Evolutionary conservation across 2,113 vertebrate species (phyloP).

Genomic region (Pelecanus crispus): DNA sequence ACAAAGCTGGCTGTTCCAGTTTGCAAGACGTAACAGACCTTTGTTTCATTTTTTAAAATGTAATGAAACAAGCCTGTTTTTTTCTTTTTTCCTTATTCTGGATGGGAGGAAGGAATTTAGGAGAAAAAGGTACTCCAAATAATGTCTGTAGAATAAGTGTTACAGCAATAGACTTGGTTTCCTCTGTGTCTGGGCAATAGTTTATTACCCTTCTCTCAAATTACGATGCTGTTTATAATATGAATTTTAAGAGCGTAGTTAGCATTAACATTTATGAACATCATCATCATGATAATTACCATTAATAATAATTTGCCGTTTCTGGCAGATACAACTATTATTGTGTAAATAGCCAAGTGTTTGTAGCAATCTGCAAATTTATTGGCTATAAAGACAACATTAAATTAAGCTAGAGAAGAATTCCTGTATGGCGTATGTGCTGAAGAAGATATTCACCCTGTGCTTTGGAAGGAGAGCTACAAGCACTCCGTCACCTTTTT

Average conservation of each 20-base stretch:
- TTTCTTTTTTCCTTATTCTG: neutral
- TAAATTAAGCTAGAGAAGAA: neutral
- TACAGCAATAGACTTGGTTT: neutral
- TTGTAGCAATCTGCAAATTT: conserved; percentile 15
- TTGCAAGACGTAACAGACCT: neutral
- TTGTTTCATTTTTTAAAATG: neutral
- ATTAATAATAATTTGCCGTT: neutral
- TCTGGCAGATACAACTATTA: neutral
- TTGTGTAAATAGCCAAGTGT: neutral
- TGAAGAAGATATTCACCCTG: neutral
- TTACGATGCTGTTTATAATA: neutral
- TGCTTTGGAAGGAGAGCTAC: conserved; percentile 15
- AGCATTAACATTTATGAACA: conserved; percentile 25
- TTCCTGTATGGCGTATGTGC: neutral
- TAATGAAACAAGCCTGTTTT: neutral
- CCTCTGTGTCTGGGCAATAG: neutral
- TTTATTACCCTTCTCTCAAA: conserved; percentile 13
- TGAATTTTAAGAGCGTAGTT: neutral
- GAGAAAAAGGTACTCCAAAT: neutral
- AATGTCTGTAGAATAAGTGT: neutral
- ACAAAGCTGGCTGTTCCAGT: neutral
- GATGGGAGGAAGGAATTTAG: neutral
- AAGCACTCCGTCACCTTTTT: conserved; percentile 42
- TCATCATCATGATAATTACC: neutral
- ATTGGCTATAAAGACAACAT: conserved; percentile 9